Conservation (phyloP, 2,113 vertebrate genomes). For the Progne subis region DNA sequence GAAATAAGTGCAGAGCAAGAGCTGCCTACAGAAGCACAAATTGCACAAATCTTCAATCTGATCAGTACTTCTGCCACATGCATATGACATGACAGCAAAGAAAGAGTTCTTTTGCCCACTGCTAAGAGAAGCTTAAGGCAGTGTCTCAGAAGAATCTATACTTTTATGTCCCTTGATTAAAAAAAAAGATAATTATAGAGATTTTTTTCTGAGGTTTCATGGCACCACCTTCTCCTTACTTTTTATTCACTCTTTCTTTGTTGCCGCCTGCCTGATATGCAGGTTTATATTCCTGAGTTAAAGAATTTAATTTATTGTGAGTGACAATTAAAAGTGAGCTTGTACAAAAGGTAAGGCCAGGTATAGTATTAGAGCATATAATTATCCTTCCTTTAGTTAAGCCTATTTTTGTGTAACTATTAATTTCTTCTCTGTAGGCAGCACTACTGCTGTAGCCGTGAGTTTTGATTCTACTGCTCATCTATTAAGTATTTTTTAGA, state of each 20-base stretch:
- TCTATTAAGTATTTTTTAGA: not conserved
- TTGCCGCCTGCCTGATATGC: not conserved
- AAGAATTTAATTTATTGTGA: not conserved
- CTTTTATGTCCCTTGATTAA: not conserved
- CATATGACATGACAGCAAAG: fast-evolving
- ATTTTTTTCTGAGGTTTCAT: not conserved
- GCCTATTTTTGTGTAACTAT: not conserved
- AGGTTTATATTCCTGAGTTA: not conserved
- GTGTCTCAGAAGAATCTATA: not conserved
- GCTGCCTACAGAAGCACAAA: not conserved
- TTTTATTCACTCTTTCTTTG: not conserved
- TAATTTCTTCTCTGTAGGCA: not conserved
- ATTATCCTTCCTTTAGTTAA: not conserved
- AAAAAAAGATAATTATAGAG: not conserved
- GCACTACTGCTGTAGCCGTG: not conserved
- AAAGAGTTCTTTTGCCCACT: not conserved
- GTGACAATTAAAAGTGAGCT: not conserved
- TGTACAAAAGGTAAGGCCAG: not conserved
- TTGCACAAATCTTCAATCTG: not conserved
- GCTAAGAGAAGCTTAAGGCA: not conserved
- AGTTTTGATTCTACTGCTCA: not conserved
- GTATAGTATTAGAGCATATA: not conserved
- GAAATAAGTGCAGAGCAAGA: not conserved
- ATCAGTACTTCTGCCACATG: not conserved
- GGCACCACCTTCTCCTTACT: not conserved